Evolutionary conservation across 2,113 vertebrate species (phyloP), one percentile per base, ranked within the genome.

Genomic region (Dermatemys mawii): DNA sequence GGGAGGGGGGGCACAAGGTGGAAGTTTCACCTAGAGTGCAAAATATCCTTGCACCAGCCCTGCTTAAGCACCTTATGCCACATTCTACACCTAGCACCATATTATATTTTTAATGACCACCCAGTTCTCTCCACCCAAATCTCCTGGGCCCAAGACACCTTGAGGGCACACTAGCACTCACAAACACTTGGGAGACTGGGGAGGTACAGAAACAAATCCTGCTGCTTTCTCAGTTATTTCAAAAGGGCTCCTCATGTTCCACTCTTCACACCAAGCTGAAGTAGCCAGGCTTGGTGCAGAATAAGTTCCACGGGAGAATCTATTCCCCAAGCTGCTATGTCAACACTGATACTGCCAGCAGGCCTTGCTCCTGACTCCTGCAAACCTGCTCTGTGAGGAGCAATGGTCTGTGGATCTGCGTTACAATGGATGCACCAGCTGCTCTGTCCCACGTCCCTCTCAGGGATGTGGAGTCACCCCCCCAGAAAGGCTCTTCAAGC

Each of bases 331-430:
- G 21, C 35, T 53, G 78, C 24, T 82, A 11, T 35, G 35, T 46
- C 49, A 76, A 48, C 1, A 0, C 17, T 50, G 51, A 79, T 19
- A 22, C 51, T 48, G 2, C 7, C 19, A 38, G 41, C 11, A 29
- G 24, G n/a, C 12, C 51, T 0, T 0, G 22, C 27, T 70, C n/a
- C 13, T 16, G 29, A 55, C 14, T 48, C 13, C 53, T 49, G 63
- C 21, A 41, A 24, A 16, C 35, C 87, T 1, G 0, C 19, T n/a
- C n/a, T 3, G 1, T 22, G 84, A 79, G 44, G 16, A 67, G 60
- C 17, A 32, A 22, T 19, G 12, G 8, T 35, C 8, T 8, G 17
- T 10, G 46, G 5, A 57, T 67, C 60, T 21, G 35, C 35, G 4
- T 35, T 63, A 29, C 29, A 63, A 35, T 63, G 5, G 32, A 12